These are phyloP conservation scores for Grammomys surdaster DNA, from an alignment of 2,113 vertebrate species.

Conservation along the genomic window DNA sequence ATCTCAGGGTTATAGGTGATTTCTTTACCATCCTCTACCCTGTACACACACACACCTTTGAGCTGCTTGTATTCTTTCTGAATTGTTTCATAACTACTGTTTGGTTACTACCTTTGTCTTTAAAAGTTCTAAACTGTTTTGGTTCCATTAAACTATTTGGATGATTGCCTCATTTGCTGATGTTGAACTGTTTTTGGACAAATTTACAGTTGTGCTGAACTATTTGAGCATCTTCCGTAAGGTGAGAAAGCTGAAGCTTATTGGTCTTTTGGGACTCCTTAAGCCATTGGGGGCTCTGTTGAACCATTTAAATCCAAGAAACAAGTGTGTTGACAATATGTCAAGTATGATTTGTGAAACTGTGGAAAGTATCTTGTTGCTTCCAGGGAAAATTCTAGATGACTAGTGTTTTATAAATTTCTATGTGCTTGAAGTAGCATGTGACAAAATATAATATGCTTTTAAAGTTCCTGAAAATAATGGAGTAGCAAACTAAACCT, in stretches of 20 bases:
- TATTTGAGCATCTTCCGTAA: not conserved
- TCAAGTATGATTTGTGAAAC: not conserved
- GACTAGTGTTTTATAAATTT: not conserved
- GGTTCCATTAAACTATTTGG: not conserved
- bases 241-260: not conserved
- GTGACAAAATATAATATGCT: not conserved
- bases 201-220: not conserved
- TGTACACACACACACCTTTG: not conserved
- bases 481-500: not conserved
- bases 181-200: not conserved
- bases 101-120: not conserved
- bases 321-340: not conserved
- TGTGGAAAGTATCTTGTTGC: not conserved
- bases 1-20: not conserved
- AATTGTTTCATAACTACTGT: not conserved
- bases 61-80: not conserved
- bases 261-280: not conserved
- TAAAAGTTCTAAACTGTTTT: not conserved
- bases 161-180: not conserved
- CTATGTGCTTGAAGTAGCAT: not conserved
- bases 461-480: not conserved
- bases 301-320: not conserved
- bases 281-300: not conserved
- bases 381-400: not conserved
- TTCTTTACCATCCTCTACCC: not conserved